Conservation (phyloP, 2,797 vertebrate genomes). For the Myotis vivesi region DNA sequence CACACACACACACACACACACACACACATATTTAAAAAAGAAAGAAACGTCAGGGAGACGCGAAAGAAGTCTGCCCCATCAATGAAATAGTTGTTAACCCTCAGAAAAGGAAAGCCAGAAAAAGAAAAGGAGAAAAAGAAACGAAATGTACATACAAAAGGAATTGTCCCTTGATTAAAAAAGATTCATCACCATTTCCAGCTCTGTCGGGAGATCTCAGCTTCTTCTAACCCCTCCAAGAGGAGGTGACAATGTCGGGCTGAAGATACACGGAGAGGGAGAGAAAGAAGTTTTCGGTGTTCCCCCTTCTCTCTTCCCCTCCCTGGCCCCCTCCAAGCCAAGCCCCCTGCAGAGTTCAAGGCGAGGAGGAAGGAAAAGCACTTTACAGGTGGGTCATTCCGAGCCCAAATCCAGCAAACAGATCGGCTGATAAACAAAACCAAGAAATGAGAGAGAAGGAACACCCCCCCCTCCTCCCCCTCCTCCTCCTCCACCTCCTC, state of each 20-base stretch:
- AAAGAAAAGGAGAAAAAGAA: conserved; percentile 77
- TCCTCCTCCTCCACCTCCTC: neutral
- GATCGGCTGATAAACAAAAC: conserved; percentile 80
- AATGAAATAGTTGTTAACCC: conserved; percentile 82
- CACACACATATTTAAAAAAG: conserved; percentile 69
- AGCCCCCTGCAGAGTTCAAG: conserved; percentile 81
- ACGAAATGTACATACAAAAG: conserved; percentile 84
- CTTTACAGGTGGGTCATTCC: conserved; percentile 85
- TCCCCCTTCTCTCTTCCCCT: conserved; percentile 52
- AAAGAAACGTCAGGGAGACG: conserved; percentile 85
- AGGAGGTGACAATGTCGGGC: conserved; percentile 79
- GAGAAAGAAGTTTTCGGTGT: conserved; percentile 75
- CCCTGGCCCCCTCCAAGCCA: conserved; percentile 72
- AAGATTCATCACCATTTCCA: conserved; percentile 85
- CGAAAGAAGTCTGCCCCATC: conserved; percentile 83
- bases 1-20: conserved; percentile 25
- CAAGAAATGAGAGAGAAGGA: conserved; percentile 79
- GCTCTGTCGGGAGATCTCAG: conserved; percentile 81
- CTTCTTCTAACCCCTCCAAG: conserved; percentile 79
- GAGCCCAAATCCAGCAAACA: conserved; percentile 78
- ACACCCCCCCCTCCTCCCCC: conserved; percentile 68
- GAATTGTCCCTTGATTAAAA: conserved; percentile 79
- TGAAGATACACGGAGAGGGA: conserved; percentile 73
- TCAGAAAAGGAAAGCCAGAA: conserved; percentile 77
- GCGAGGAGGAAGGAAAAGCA: conserved; percentile 77